Base-by-base conservation (phyloP, 2,113 vertebrate genomes). In the Pseudorectes ferrugineus region DNA sequence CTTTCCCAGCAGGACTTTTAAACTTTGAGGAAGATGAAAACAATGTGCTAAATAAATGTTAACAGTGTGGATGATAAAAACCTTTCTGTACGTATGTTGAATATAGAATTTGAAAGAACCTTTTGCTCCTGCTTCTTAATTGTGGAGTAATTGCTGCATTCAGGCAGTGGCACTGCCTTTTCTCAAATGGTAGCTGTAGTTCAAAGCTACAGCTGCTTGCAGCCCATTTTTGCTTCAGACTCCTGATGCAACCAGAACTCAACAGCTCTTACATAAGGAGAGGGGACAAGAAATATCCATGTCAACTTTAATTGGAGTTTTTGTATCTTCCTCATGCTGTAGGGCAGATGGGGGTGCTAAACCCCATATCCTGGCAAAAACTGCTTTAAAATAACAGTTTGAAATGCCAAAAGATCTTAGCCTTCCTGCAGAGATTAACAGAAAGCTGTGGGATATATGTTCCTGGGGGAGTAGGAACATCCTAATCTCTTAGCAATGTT, bases 401-500 rank as follows among this genome's bases (percentile, higher is more conserved):
- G 35, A 54, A 80, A 66, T 51, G 63, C 67, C 49, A 79, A 61
- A 89, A 71, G 72, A 40, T 52, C 31, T 71, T 72, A 67, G n/a
- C 20, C 20, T 38, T 85, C 54, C 72, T 86, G 67, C 33, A 38
- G 82, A 83, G 74, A 49, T 85, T 68, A 89, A 21, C 18, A 65
- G 52, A 79, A 78, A 89, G 25, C 72, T 71, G 42, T 78, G 66
- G 80, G 80, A 77, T 17, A 6, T 55, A 78, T 49, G 38, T 59
- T 93, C 48, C 49, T n/a, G 22, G 17, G 42, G 36, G 52, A 78
- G 48, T 13, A 84, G 36, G 66, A 75, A 45, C 73, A 49, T 58
- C 59, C 28, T 91, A 14, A 85, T 92, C 74, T 89, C 42, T 73
- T 25, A 61, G 59, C 33, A 66, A 42, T 75, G 45, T 71, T 75